Evolutionary conservation across 2,888 invertebrate genomes (phyloP), one percentile per base, ranked within the genome.

Genomic region (Tillus elongatus): DNA sequence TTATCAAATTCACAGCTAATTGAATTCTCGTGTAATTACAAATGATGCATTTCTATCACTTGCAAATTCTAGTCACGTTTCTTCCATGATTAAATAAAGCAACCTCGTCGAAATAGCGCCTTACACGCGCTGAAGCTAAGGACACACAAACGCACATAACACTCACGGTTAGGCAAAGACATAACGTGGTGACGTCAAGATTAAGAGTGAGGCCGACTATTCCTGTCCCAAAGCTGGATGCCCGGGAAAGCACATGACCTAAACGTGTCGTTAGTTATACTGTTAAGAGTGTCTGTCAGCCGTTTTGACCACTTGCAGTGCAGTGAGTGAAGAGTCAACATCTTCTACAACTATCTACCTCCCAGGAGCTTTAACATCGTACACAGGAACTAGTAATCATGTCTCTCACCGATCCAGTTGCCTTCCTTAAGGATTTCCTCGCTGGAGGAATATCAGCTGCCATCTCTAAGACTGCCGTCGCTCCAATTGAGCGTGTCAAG

Each of bases 401-500:
- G 60, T 58, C 60, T 58, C 52, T 60, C 45, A 52, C 70, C 51
- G 91, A 91, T 78, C 86, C 87, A 61, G 72, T 83, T 66, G 77
- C 82, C 63, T 91, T 91, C 65, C 60, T 81, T 52, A 89, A 91
- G 71, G 93, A 92, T 72, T 92, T 92, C 62, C 61, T 86, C 41
- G 90, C 90, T 46, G 93, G 93, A 52, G 93, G 93, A 46, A 73
- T 91, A 33, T 86, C 93, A 30, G 93, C 93, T 16, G 93, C 92
- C 29, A 78, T 92, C 48, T 90, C 93, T 35, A 95, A 95, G 66
- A 95, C 93, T 30, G 82, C 86, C 28, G 90, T 92, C 43, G 93
- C 95, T 11, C 93, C 95, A 39, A 93, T 95, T 58, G 93, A 95
- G 71, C 77, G 93, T 61, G 92, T 95, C 32, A 95, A 95, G 67